Evolutionary conservation across 2,888 invertebrate species (phyloP).

Genomic region (Podabrus alpinus): DNA sequence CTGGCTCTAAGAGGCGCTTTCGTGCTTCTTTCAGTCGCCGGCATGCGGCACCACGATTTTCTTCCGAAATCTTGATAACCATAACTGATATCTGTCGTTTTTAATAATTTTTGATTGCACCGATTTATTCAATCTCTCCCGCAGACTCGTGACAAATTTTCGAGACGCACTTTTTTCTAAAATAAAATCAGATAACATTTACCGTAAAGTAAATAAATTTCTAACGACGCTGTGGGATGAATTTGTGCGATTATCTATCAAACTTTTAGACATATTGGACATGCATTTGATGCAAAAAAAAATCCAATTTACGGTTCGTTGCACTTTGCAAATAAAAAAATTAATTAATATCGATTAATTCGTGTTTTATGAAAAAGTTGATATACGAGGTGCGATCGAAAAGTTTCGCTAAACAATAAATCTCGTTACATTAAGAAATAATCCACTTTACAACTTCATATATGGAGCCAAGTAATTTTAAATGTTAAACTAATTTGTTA

Average conservation of each 20-base stretch:
- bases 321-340: background rate
- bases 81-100: conserved; percentile 35
- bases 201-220: background rate
- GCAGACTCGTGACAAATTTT: conserved; percentile 14
- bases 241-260: background rate
- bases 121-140: conserved; percentile 19
- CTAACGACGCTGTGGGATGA: background rate
- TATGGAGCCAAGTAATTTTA: conserved; percentile 13
- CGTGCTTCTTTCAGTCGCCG: conserved; percentile 39
- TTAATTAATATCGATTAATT: too few species aligned
- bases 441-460: conserved; percentile 10
- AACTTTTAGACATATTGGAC: background rate
- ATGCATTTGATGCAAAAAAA: background rate
- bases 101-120: conserved; percentile 34
- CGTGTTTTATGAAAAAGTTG: background rate
- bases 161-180: conserved; percentile 7
- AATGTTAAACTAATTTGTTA: conserved; percentile 19
- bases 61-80: conserved; percentile 45
- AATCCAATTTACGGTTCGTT: background rate
- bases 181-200: conserved; percentile 6
- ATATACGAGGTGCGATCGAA: background rate
- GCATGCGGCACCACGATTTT: conserved; percentile 36
- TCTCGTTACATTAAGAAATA: background rate
- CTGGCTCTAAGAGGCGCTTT: conserved; percentile 46
- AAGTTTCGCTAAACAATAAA: background rate